Evolutionary conservation across 2,888 invertebrate species (phyloP), one percentile per base, ranked within the genome.

Genomic region (Nomada fucata): DNA sequence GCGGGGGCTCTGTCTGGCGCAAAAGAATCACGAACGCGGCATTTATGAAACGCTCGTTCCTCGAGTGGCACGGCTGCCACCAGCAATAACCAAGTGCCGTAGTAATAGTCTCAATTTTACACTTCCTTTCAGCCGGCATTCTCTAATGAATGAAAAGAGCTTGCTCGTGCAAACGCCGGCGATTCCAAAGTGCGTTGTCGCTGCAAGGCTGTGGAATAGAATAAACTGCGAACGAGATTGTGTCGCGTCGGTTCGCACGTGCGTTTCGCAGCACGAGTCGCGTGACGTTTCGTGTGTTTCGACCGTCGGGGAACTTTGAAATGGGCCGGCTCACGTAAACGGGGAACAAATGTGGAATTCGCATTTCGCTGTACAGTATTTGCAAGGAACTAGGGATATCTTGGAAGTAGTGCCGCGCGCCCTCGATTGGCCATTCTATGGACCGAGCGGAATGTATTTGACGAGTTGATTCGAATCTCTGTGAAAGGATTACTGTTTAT

Each of bases 31-130:
- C 55, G 36, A 50, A 50, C 53, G 11, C 50, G 10, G 50, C 70
- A 26, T 63, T 72, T 80, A 70, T 64, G 61, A 71, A 57, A 63
- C 20, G n/a, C 57, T 57, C 29, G 26, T 61, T 55, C 15, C 65
- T 70, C 26, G n/a, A 72, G 68, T 53, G 55, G 26, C 4, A 29
- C 23, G 7, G 4, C 44, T 44, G 7, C 50, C 4, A 57, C 13
- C 9, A 52, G 68, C 53, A 64, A 69, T 59, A 64, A 29, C 74
- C 2, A 59, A 55, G 73, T 53, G 63, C 10, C 57, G 76, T 63
- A 65, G 84, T 81, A 65, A 84, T 81, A 84, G 68, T 81, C 81
- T 84, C 84, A 76, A 84, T 84, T 84, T 70, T 76, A 64, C 67
- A 26, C 59, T 60, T 60, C 78, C 69, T 84, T 82, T 84, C 70